Conservation (phyloP, 2,113 vertebrate species). For the Junco hyemalis region DNA sequence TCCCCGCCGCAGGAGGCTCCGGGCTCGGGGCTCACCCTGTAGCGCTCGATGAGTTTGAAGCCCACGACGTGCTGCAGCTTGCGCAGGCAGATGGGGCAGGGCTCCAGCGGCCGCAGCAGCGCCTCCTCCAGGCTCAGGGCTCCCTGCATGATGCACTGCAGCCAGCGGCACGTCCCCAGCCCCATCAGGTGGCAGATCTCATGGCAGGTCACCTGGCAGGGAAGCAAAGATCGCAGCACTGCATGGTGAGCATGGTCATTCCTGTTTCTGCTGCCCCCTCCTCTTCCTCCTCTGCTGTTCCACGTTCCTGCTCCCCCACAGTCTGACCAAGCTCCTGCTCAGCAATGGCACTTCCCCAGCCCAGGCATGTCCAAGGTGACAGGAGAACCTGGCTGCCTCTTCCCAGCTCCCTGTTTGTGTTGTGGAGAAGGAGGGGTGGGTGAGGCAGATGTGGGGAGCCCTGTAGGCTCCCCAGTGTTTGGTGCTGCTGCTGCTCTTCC, state of each 20-base stretch:
- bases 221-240: not conserved
- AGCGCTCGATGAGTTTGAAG: slow-evolving; percentile 76
- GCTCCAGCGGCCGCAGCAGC: slow-evolving; percentile 70
- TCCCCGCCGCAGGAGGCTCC: not conserved
- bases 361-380: not conserved
- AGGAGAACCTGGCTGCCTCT: not conserved
- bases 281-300: not conserved
- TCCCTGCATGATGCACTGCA: slow-evolving; percentile 78
- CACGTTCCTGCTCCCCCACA: fast-evolving
- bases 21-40: slow-evolving; percentile 63
- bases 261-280: not conserved
- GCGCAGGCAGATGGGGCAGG: slow-evolving; percentile 75
- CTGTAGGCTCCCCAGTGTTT: not conserved
- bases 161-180: slow-evolving; percentile 77
- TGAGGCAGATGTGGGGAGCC: not conserved
- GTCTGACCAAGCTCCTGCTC: fast-evolving
- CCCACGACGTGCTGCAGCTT: slow-evolving; percentile 76
- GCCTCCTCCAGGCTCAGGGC: slow-evolving; percentile 71
- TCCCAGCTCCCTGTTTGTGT: not conserved
- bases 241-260: fast-evolving
- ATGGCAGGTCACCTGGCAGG: slow-evolving; percentile 65
- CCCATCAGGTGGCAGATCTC: slow-evolving; percentile 78
- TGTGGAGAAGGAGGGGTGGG: not conserved
- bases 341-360: not conserved
- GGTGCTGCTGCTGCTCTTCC: not conserved